A percentile compares a stretch with the other conserved stretches of the same genome.
phyloP scores from a whole-genome alignment of 2,113 vertebrate species.

The Mormoops blainvillei region DNA sequence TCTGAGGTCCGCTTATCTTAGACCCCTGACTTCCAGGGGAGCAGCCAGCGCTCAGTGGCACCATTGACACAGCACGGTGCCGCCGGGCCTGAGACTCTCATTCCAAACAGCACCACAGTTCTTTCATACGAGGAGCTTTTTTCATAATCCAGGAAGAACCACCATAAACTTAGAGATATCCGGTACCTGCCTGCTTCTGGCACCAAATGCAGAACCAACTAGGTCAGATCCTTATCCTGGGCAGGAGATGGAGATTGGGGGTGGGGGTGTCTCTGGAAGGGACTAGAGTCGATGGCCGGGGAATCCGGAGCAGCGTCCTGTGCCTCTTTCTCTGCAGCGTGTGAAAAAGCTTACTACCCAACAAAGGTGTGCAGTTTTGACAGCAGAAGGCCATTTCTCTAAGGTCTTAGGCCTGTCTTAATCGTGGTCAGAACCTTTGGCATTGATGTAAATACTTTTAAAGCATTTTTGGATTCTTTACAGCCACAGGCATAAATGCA shows the following conservation, averaged over 20 bases:
- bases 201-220: background rate
- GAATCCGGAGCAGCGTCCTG: background rate
- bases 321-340: background rate
- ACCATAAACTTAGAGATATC: background rate
- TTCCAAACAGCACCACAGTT: accelerated
- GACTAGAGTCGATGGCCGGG: background rate
- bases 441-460: background rate
- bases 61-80: accelerated
- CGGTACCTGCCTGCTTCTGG: background rate
- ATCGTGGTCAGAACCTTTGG: background rate
- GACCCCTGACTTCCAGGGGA: no score
- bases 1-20: background rate
- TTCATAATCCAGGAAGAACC: background rate
- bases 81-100: background rate
- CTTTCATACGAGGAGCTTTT: background rate
- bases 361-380: background rate
- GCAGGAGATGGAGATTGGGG: background rate
- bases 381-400: background rate
- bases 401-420: background rate
- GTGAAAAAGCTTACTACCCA: background rate
- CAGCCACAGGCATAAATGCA: background rate
- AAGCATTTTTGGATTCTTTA: background rate
- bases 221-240: background rate
- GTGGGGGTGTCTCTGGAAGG: background rate
- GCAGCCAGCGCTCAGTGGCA: background rate